Evolutionary conservation across 2,113 vertebrate genomes (phyloP).

Genomic region (Daubentonia madagascariensis): DNA sequence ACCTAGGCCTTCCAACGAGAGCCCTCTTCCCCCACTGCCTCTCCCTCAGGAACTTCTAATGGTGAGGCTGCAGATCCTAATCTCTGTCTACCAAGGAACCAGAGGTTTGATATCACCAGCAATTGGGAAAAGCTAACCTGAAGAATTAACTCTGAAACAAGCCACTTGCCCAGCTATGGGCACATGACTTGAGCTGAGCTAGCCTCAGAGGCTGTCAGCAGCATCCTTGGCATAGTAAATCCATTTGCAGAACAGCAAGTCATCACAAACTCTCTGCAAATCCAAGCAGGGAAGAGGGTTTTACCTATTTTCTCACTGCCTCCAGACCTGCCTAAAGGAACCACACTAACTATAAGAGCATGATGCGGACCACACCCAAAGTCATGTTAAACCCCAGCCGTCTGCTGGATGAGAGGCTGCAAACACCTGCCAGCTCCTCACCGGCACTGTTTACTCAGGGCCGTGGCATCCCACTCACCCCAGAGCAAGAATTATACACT

Average conservation of each 20-base stretch:
- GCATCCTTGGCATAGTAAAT: background rate
- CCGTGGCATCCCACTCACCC: background rate
- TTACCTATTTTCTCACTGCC: background rate
- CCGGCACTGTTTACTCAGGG: background rate
- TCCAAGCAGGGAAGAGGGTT: background rate
- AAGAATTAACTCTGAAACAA: background rate
- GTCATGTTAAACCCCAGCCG: rapidly evolving
- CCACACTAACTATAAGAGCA: rapidly evolving
- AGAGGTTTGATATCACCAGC: background rate
- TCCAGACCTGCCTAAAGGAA: background rate
- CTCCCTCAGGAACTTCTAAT: background rate
- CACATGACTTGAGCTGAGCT: background rate
- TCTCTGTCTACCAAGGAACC: background rate
- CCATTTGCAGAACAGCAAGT: background rate
- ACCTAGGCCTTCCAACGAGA: background rate
- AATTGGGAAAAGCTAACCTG: background rate
- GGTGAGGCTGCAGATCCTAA: background rate
- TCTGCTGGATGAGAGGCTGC: no score
- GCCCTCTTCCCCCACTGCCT: background rate
- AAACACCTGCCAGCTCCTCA: background rate
- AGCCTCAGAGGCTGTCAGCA: background rate
- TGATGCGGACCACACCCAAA: background rate
- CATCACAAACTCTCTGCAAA: background rate
- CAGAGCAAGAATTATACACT: background rate
- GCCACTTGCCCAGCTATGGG: background rate